These are phyloP conservation scores for Drosophila buzzatii DNA, from an alignment of 2,888 invertebrate genomes.

Conservation along the genomic window DNA sequence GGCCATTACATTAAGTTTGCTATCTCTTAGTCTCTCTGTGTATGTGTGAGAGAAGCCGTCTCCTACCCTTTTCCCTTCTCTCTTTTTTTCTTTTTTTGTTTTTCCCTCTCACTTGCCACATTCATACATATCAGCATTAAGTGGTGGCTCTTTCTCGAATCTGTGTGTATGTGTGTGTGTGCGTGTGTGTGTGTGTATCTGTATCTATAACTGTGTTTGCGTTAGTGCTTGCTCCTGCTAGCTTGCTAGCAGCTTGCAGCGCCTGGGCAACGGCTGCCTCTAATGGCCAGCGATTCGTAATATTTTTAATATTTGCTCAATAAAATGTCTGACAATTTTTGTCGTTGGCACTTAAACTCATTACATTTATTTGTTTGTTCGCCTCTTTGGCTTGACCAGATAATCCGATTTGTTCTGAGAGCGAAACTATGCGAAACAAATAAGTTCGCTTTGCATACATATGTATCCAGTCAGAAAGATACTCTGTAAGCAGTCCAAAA, in stretches of 20 bases:
- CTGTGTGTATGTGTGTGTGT: conserved; percentile 9
- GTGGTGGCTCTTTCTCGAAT: conserved; percentile 55
- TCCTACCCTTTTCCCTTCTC: background rate
- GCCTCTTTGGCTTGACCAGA: conserved; percentile 35
- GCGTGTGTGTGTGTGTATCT: conserved; percentile 15
- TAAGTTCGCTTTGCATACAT: conserved; percentile 1
- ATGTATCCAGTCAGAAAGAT: background rate
- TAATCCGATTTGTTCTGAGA: conserved; percentile 43
- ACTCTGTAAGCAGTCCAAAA: background rate
- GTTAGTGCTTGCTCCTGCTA: conserved; percentile 27
- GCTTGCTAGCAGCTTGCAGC: conserved; percentile 31
- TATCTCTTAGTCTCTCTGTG: conserved; percentile 42
- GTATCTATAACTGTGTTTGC: conserved; percentile 22
- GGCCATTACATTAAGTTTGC: conserved; percentile 75
- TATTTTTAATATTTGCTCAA: conserved; percentile 81
- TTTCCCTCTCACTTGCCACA: conserved; percentile 37
- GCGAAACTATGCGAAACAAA: conserved; percentile 15
- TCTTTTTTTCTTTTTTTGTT: background rate
- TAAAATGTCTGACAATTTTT: conserved; percentile 78
- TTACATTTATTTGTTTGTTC: conserved; percentile 73
- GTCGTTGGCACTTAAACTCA: conserved; percentile 73
- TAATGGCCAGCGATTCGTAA: conserved; percentile 79
- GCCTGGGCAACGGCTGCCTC: conserved; percentile 66
- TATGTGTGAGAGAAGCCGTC: background rate
- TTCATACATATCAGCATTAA: conserved; percentile 70